Percentiles rank a stretch among this genome's conserved stretches.
These are phyloP conservation scores for Apoda limacodes DNA, from an alignment of 2,888 invertebrate species.

Conservation along the genomic window DNA sequence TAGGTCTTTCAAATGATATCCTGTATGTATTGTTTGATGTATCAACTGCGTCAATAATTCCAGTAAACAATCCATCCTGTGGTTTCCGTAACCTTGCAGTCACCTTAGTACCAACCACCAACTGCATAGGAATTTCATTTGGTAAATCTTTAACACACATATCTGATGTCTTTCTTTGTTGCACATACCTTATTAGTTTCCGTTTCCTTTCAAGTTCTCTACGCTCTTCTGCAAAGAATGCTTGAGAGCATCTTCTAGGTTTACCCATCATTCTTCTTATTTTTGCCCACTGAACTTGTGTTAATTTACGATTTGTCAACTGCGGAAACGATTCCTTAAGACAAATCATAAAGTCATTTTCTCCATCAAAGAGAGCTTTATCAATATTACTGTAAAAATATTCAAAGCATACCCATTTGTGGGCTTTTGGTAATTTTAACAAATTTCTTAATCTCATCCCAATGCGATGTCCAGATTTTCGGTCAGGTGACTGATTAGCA, in stretches of 20 bases:
- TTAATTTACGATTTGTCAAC: constrained; percentile 84
- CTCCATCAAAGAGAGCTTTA: constrained; percentile 91
- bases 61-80: constrained; percentile 95
- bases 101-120: constrained; percentile 95
- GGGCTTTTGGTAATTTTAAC: constrained; percentile 96
- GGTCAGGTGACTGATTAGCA: constrained; percentile 75
- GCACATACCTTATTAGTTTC: constrained; percentile 90
- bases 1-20: constrained; percentile 92
- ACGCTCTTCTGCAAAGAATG: constrained; percentile 96
- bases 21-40: constrained; percentile 94
- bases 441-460: constrained; percentile 91
- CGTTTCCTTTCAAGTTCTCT: constrained; percentile 90
- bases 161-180: constrained; percentile 89
- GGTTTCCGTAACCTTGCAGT: constrained; percentile 91
- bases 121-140: constrained; percentile 92
- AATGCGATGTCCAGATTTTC: constrained; percentile 89
- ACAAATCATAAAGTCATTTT: constrained; percentile 96
- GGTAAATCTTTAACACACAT: constrained; percentile 89
- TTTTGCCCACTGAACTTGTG: constrained; percentile 94
- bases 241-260: constrained; percentile 92
- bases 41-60: constrained; percentile 95
- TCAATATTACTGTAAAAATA: constrained; percentile 99
- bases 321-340: constrained; percentile 94
- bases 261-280: constrained; percentile 97
- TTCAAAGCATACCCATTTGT: constrained; percentile 99